Evolutionary conservation across 2,113 vertebrate genomes (phyloP), one percentile per base, ranked within the genome.

Genomic region (Helogale parvula): DNA sequence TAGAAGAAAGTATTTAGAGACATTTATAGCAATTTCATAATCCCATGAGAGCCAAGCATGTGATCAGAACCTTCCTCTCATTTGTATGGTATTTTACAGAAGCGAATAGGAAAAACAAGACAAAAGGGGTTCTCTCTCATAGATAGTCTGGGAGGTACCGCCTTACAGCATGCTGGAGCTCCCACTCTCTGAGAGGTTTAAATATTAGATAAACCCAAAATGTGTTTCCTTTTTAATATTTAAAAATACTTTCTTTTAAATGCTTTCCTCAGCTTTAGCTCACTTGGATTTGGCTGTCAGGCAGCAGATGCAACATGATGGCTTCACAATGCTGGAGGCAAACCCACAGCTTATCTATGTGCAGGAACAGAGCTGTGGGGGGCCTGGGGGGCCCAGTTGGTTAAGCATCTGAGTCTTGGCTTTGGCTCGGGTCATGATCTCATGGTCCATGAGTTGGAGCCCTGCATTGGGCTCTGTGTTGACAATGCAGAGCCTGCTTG

Each of bases 201-300:
- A 96, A 86, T 85, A 82, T 77, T 63, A 88, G 50, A 85, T 92
- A 71, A 81, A 31, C 71, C 71, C 12, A 79, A 71, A 84, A 74
- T 45, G n/a, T 52, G 35, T 74, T 96, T 92, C 47, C 47, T 87
- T 94, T 68, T 93, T 88, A 74, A n/a, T 86, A 87, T 90, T 91
- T 91, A 47, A 92, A 85, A 94, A 90, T 74, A 29, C 38, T 52
- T 38, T 41, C 60, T 95, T 92, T 86, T 41, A 29, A 71, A 93
- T 77, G 35, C 47, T 76, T 79, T 23, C 41, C 47, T 41, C 1
- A 21, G 68, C 31, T n/a, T 35, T 31, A 71, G 21, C 41, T 83
- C 68, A 13, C 7, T 23, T 33, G n/a, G 63, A 50, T 54, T 29
- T 15, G 29, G 41, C 16, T 14, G n/a, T 66, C 2, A 15, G 10